Percentiles rank a stretch among this genome's conserved stretches.
Conservation (phyloP, 2,113 vertebrate species). For the Pomatostomus ruficeps region DNA sequence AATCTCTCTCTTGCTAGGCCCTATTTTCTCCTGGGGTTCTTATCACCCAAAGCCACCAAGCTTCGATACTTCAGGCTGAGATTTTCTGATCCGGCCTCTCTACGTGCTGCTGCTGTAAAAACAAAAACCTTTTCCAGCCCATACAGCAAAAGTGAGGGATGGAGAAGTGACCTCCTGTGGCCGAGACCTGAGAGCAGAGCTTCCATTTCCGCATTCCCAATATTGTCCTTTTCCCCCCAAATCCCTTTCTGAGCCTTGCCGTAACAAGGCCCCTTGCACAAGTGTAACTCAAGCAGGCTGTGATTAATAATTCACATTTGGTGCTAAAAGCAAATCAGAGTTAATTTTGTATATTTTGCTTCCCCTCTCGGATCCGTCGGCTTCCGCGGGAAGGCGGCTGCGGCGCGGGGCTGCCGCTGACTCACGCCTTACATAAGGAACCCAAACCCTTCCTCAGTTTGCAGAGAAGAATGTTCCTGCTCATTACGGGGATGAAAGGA, state of each 20-base stretch:
- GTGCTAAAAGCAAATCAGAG: constrained; percentile 9
- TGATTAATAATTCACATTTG: constrained; percentile 28
- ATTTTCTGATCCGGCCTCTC: not conserved
- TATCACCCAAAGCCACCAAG: not conserved
- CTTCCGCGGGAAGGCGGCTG: not conserved
- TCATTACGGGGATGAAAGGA: constrained; percentile 57
- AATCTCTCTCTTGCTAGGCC: not conserved
- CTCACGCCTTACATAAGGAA: constrained; percentile 30
- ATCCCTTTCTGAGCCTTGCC: not conserved
- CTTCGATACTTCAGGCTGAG: not conserved
- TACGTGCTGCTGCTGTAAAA: not conserved
- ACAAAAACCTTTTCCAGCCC: not conserved
- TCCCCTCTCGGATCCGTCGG: not conserved
- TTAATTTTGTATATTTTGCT: constrained; percentile 36
- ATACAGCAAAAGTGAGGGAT: not conserved
- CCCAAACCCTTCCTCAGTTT: not conserved
- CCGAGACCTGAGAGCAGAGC: not conserved
- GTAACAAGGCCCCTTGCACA: not conserved
- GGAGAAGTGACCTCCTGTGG: not conserved
- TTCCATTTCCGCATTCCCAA: not conserved
- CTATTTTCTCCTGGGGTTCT: not conserved
- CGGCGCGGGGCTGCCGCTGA: not conserved
- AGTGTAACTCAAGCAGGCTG: not conserved
- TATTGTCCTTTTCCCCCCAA: not conserved
- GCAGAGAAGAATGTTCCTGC: constrained; percentile 31